Base-by-base conservation (phyloP, 2,888 invertebrate species). In the Micoletzkya japonica region DNA sequence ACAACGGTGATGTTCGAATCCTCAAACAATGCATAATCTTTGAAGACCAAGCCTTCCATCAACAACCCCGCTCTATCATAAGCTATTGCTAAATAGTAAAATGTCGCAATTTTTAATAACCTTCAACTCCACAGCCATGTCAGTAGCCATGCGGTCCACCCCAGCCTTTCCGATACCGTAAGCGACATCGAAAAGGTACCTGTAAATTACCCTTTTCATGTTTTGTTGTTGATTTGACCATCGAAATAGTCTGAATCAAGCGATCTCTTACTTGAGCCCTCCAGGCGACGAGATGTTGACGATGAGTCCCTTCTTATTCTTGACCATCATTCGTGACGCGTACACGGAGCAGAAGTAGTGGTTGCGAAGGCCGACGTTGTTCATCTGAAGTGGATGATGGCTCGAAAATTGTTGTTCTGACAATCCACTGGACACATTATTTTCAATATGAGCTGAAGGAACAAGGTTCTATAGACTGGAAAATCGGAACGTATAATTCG, bases 141-240 rank as follows among this genome's bases (percentile, higher is more conserved):
- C 88, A 1, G 84, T 86, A 0, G 88, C 86, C 86, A 88, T 85
- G 32, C 88, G 78, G 73, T 88, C 88, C 59, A 87, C 84, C 17
- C 87, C 88, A 37, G 82, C 86, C 74, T 88, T 88, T 24, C 88
- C 88, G 30, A 87, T 81, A 10, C 88, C 87, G 73, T 88, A 88
- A 0, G 87, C 78, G 1, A 86, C 85, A 74, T 86, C 86, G 77
- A 88, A 87, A 14, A 87, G 73, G 72, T 88, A 88, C 26, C 75
- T 71, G 26, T 2, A n/a, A n/a, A 44, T 14, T 14, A 44, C 44
- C 44, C 10, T 44, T 44, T 20, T n/a, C n/a, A n/a, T n/a, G n/a
- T n/a, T n/a, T n/a, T n/a, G n/a, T n/a, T n/a, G n/a, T n/a, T n/a
- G n/a, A n/a, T n/a, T n/a, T n/a, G n/a, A n/a, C n/a, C n/a, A n/a